phyloP scores from a whole-genome alignment of 2,113 vertebrate species.

The Serilophus lunatus region DNA sequence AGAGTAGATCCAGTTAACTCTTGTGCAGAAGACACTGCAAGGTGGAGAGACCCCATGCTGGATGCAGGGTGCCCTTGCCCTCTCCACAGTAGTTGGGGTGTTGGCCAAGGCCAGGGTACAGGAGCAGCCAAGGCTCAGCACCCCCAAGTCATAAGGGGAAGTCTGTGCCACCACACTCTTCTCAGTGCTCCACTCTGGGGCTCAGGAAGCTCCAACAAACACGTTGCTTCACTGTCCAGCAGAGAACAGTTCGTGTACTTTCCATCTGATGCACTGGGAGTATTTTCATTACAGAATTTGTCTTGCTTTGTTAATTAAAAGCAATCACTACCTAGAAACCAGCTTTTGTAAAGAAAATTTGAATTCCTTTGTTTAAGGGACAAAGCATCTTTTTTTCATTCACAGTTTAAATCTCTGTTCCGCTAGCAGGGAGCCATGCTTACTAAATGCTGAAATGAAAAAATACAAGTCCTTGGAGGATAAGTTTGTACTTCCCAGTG shows the following conservation, averaged over 20 bases:
- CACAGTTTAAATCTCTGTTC: background rate
- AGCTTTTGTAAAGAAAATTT: background rate
- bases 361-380: background rate
- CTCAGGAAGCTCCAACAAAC: rapidly evolving
- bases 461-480: background rate
- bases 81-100: background rate
- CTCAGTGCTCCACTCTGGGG: background rate
- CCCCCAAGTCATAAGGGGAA: background rate
- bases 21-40: background rate
- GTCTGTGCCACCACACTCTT: background rate
- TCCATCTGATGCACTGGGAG: background rate
- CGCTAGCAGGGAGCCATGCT: background rate
- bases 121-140: background rate
- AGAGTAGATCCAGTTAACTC: background rate
- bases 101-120: rapidly evolving
- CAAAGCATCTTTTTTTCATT: background rate
- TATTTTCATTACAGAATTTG: background rate
- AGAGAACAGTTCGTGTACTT: background rate
- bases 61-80: background rate
- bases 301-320: background rate
- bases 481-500: background rate
- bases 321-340: background rate
- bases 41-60: background rate
- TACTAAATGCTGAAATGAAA: background rate
- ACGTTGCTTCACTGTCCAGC: rapidly evolving